Percentiles rank a stretch among this genome's conserved stretches.
These are phyloP conservation scores for Frieseomelitta varia DNA, from an alignment of 1,140 invertebrate genomes.

Conservation along the genomic window DNA sequence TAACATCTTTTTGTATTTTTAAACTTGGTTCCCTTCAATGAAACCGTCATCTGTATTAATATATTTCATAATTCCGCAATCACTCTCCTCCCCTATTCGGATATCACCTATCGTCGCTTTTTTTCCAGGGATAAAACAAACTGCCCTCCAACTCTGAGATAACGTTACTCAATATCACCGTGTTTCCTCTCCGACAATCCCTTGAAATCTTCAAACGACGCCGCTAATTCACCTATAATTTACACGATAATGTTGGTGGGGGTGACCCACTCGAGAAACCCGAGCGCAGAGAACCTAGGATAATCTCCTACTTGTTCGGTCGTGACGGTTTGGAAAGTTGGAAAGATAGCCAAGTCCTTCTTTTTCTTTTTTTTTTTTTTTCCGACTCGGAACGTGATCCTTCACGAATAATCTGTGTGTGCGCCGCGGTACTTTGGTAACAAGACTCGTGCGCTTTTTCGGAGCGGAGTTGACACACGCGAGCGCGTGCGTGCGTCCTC, in stretches of 20 bases:
- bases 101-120: too few species aligned
- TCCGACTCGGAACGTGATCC: slow-evolving; percentile 1
- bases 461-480: slow-evolving; percentile 29
- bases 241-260: not conserved
- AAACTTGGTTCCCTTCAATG: too few species aligned
- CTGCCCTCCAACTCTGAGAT: too few species aligned
- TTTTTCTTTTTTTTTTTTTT: not conserved
- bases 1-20: too few species aligned
- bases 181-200: too few species aligned
- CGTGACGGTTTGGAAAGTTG: slow-evolving; percentile 2
- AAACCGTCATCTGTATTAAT: too few species aligned
- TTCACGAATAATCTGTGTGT: slow-evolving; percentile 38
- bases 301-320: slow-evolving; percentile 55
- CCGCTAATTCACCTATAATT: not conserved
- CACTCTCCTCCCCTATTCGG: too few species aligned
- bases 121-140: too few species aligned
- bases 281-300: slow-evolving; percentile 1
- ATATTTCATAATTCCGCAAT: too few species aligned
- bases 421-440: slow-evolving; percentile 78
- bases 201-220: too few species aligned
- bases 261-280: slow-evolving; percentile 33
- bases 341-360: slow-evolving; percentile 37
- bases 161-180: too few species aligned
- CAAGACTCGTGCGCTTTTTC: slow-evolving; percentile 74
- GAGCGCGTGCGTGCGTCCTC: slow-evolving; percentile 44